Conservation (phyloP, 2,797 vertebrate genomes). For the Ctenochaetus hawaiiensis region DNA sequence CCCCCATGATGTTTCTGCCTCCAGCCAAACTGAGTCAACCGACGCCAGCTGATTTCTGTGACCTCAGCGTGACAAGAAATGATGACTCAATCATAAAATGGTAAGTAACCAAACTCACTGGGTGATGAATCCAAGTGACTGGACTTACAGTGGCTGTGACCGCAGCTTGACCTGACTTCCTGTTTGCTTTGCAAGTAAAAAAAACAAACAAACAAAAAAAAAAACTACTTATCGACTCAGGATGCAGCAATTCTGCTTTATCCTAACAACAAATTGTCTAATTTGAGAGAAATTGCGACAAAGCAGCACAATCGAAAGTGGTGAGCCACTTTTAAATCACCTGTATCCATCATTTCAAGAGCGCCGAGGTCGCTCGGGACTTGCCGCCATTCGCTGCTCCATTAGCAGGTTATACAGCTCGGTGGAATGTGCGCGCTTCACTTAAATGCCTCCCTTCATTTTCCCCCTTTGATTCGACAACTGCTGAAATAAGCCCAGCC, state of each 20-base stretch:
- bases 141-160: background rate
- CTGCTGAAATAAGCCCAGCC: conserved; percentile 63
- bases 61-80: conserved; percentile 23
- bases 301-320: conserved; percentile 41
- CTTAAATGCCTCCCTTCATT: conserved; percentile 71
- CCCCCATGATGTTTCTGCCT: conserved; percentile 19
- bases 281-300: conserved; percentile 40
- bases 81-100: conserved; percentile 13
- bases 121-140: background rate
- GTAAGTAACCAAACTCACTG: conserved; percentile 19
- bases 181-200: conserved; percentile 11
- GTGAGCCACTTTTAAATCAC: conserved; percentile 49
- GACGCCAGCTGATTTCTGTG: conserved; percentile 6
- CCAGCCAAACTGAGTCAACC: conserved; percentile 27
- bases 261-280: conserved; percentile 21
- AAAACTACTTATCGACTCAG: conserved; percentile 37
- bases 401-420: conserved; percentile 65
- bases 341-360: conserved; percentile 51
- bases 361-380: conserved; percentile 31
- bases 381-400: conserved; percentile 16
- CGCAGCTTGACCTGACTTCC: conserved; percentile 7
- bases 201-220: conserved; percentile 4
- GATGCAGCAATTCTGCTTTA: background rate
- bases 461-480: conserved; percentile 56
- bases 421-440: conserved; percentile 41